phyloP scores from a whole-genome alignment of 2,113 vertebrate species.

The Rissa tridactyla region DNA sequence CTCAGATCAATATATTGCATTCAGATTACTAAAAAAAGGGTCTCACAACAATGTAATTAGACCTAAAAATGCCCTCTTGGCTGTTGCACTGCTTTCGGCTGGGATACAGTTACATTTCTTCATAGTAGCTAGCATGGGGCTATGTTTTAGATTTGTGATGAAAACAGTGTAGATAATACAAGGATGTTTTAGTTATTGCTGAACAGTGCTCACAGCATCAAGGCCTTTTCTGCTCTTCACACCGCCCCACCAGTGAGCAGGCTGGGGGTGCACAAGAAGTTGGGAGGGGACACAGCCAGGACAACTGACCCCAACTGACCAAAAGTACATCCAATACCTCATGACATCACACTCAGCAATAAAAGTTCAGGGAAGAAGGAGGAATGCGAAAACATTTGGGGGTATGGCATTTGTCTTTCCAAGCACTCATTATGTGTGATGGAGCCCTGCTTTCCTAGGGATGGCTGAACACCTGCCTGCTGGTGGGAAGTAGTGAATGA shows the following conservation, averaged over 20 bases:
- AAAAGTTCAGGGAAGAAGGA: not conserved
- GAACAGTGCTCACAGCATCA: not conserved
- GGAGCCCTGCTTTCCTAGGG: not conserved
- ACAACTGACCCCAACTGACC: not conserved
- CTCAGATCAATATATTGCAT: not conserved
- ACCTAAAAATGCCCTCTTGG: not conserved
- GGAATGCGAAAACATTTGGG: too few relatives aligned
- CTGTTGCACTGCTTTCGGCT: not conserved
- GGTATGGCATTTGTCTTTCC: not conserved
- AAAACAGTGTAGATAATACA: not conserved
- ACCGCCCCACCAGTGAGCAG: accelerated
- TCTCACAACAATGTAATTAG: not conserved
- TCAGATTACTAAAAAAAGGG: not conserved
- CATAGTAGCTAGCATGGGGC: not conserved
- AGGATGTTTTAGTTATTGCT: not conserved
- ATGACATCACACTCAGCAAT: not conserved
- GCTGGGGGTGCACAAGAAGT: accelerated
- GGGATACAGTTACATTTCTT: not conserved
- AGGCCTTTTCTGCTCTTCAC: not conserved
- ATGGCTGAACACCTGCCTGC: not conserved
- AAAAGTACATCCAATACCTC: not conserved
- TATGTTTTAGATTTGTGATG: not conserved
- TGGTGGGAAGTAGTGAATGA: not conserved
- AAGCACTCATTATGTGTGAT: accelerated
- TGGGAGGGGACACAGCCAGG: not conserved